These are phyloP conservation scores for Eospalax fontanierii DNA, from an alignment of 2,797 vertebrate genomes.

Conservation along the genomic window DNA sequence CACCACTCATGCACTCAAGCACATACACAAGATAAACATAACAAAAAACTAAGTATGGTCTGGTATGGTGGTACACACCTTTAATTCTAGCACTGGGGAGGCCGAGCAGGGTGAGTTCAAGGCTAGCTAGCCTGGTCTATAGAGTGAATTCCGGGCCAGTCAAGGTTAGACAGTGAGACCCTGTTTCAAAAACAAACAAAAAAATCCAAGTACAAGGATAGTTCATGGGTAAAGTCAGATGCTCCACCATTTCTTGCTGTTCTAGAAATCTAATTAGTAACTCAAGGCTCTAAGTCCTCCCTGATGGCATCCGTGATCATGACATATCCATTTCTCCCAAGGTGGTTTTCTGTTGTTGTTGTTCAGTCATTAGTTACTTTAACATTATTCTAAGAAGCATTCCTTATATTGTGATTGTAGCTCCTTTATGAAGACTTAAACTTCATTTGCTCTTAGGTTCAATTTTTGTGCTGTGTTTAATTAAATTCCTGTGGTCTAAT, in stretches of 20 bases:
- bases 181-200: too few relatives aligned
- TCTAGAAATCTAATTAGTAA: slow-evolving; percentile 32
- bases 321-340: neutral
- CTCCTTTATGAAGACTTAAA: neutral
- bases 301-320: neutral
- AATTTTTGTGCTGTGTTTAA: slow-evolving; percentile 16
- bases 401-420: neutral
- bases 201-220: neutral
- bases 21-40: neutral
- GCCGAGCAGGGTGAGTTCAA: too few relatives aligned
- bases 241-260: neutral
- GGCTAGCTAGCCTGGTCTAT: too few relatives aligned
- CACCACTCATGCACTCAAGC: too few relatives aligned
- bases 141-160: too few relatives aligned
- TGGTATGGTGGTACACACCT: too few relatives aligned
- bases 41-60: too few relatives aligned
- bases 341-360: too few relatives aligned
- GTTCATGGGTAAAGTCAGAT: neutral
- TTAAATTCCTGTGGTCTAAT: slow-evolving; percentile 4
- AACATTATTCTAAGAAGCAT: neutral
- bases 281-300: neutral
- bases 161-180: too few relatives aligned
- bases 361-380: neutral
- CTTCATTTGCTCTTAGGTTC: slow-evolving; percentile 38
- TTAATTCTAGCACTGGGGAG: too few relatives aligned